Conservation (phyloP, 2,113 vertebrate species). For the Centropus bengalensis region DNA sequence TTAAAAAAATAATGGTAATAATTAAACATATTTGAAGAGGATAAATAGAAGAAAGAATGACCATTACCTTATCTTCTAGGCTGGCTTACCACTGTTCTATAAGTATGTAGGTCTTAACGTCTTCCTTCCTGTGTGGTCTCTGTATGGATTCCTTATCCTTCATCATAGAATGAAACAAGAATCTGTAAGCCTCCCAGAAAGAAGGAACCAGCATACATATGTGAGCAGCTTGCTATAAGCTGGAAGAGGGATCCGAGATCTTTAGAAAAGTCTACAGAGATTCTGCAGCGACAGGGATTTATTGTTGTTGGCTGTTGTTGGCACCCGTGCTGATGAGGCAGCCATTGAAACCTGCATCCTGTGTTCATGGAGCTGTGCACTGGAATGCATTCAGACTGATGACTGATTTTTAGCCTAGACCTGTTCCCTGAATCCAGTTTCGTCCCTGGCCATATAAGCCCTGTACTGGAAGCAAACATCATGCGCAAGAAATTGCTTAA, state of each 20-base stretch:
- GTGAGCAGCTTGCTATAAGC: not conserved
- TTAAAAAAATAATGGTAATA: not conserved
- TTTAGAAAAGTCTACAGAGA: not conserved
- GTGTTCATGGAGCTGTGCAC: accelerated
- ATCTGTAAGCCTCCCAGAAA: not conserved
- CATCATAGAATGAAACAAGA: not conserved
- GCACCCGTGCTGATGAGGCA: not conserved
- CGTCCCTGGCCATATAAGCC: not conserved
- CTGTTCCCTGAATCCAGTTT: not conserved
- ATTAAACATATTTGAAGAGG: not conserved
- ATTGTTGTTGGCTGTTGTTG: accelerated
- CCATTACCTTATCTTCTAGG: not conserved
- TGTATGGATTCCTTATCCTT: not conserved
- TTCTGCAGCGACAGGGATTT: not conserved
- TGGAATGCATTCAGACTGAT: not conserved
- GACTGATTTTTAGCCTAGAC: not conserved
- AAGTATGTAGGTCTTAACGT: not conserved
- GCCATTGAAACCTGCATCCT: not conserved
- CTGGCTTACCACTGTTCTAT: not conserved
- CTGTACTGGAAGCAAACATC: not conserved
- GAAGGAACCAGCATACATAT: not conserved
- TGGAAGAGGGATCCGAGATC: not conserved
- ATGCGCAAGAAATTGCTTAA: not conserved
- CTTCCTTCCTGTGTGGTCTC: not conserved
- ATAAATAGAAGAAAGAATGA: not conserved